Evolutionary conservation across 1,140 invertebrate genomes (phyloP).

Genomic region (Rhysida immarginata): DNA sequence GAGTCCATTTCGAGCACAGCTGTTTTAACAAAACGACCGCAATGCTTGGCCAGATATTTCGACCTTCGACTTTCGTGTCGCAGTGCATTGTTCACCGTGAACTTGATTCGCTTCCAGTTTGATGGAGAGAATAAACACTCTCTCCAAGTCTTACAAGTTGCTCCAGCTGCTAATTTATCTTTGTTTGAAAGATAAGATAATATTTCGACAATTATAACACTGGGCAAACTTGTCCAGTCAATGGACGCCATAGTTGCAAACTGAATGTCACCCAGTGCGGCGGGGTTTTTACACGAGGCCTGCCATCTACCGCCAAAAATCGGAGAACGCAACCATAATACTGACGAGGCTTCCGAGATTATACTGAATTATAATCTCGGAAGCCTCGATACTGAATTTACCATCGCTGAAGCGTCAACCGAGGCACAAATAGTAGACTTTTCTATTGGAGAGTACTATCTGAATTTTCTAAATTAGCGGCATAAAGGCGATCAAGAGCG

Average conservation of each 20-base stretch:
- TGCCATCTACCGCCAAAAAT: too few species aligned
- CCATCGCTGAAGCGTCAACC: too few species aligned
- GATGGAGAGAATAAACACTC: slow-evolving; percentile 28
- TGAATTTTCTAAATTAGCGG: too few species aligned
- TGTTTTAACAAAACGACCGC: slow-evolving; percentile 27
- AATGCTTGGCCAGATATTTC: slow-evolving; percentile 24
- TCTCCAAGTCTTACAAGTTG: slow-evolving; percentile 29
- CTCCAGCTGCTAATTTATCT: slow-evolving; percentile 26
- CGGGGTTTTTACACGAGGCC: too few species aligned
- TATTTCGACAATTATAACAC: slow-evolving; percentile 30
- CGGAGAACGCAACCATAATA: too few species aligned
- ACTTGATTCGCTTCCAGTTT: slow-evolving; percentile 25
- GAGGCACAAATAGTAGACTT: too few species aligned
- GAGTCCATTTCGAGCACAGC: slow-evolving; percentile 26
- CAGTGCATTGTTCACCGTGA: slow-evolving; percentile 20
- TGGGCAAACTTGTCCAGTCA: slow-evolving; percentile 24
- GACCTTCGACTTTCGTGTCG: slow-evolving; percentile 15
- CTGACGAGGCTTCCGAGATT: too few species aligned
- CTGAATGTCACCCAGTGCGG: too few species aligned
- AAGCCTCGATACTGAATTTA: too few species aligned
- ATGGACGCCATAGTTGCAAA: not conserved
- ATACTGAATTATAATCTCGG: too few species aligned
- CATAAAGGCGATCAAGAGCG: too few species aligned
- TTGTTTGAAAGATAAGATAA: slow-evolving; percentile 26
- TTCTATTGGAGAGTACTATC: too few species aligned